These are phyloP conservation scores for Strix occidentalis DNA, from an alignment of 2,797 vertebrate genomes.

Conservation along the genomic window DNA sequence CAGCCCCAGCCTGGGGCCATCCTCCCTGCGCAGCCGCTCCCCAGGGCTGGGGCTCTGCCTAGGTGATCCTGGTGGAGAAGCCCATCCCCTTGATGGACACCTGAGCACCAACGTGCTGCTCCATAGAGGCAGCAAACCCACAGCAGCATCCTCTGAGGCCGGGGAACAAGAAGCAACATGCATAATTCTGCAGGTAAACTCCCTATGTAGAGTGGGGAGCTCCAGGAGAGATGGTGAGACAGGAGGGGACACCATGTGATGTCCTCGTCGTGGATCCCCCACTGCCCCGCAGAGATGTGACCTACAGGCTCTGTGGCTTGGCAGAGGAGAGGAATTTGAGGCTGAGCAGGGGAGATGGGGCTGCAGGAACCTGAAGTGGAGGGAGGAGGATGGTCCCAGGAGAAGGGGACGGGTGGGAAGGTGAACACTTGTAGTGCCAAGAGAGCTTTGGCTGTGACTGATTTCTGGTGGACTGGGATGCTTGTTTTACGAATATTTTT, in stretches of 20 bases:
- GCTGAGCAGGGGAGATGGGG: background rate
- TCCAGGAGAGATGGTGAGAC: background rate
- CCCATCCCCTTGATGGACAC: accelerated
- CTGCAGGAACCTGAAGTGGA: background rate
- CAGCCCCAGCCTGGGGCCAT: conserved; percentile 22
- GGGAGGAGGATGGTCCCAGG: background rate
- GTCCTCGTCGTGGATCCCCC: background rate
- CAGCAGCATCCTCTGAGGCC: background rate
- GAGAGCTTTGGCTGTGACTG: background rate
- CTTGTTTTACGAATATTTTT: background rate
- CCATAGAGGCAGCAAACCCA: background rate
- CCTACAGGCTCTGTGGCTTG: background rate
- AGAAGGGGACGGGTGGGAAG: background rate
- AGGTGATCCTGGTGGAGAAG: background rate
- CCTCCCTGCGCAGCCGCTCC: background rate
- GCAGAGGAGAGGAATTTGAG: background rate
- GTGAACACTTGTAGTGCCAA: accelerated
- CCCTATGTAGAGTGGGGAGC: background rate
- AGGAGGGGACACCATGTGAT: background rate
- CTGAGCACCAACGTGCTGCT: background rate
- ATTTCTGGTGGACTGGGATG: background rate
- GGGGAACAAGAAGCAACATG: conserved; percentile 5
- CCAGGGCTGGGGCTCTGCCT: background rate
- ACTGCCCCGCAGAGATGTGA: background rate
- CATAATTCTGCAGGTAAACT: conserved; percentile 49